phyloP scores from a whole-genome alignment of 2,888 invertebrate genomes.

The Abrostola tripartita region DNA sequence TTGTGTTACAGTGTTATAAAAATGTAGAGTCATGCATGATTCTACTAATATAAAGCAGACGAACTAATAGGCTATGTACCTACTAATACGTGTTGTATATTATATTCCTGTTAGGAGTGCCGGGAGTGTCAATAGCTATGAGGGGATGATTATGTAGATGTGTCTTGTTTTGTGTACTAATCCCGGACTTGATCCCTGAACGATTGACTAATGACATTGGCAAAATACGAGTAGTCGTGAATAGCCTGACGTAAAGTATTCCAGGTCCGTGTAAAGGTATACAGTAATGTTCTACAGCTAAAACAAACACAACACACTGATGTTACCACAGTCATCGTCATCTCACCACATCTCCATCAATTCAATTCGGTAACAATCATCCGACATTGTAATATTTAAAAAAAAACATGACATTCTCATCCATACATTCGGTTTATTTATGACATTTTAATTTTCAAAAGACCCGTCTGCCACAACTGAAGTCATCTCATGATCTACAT shows the following conservation, averaged over 20 bases:
- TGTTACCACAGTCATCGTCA: conserved; percentile 73
- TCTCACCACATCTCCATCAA: conserved; percentile 64
- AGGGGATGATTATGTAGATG: conserved; percentile 48
- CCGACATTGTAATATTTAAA: conserved; percentile 55
- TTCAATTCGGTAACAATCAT: conserved; percentile 53
- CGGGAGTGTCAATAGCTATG: conserved; percentile 38
- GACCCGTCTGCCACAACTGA: conserved; percentile 65
- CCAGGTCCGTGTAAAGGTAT: conserved; percentile 36
- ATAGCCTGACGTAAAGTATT: conserved; percentile 44
- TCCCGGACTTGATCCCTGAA: conserved; percentile 24
- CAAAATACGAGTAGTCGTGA: conserved; percentile 38
- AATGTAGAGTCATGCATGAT: conserved; percentile 72
- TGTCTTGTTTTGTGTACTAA: conserved; percentile 59
- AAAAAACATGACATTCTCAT: conserved; percentile 59
- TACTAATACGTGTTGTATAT: conserved; percentile 47
- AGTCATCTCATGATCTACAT: conserved; percentile 81
- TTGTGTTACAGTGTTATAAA: conserved; percentile 60
- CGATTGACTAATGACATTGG: conserved; percentile 21
- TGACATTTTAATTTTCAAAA: conserved; percentile 69
- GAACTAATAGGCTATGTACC: conserved; percentile 50
- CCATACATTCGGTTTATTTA: conserved; percentile 64
- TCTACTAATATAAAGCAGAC: conserved; percentile 58
- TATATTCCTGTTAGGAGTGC: conserved; percentile 35
- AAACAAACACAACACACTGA: conserved; percentile 83
- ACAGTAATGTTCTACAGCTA: conserved; percentile 61